These are phyloP conservation scores for Lophotriccus pileatus DNA, from an alignment of 2,797 vertebrate species.

Conservation along the genomic window DNA sequence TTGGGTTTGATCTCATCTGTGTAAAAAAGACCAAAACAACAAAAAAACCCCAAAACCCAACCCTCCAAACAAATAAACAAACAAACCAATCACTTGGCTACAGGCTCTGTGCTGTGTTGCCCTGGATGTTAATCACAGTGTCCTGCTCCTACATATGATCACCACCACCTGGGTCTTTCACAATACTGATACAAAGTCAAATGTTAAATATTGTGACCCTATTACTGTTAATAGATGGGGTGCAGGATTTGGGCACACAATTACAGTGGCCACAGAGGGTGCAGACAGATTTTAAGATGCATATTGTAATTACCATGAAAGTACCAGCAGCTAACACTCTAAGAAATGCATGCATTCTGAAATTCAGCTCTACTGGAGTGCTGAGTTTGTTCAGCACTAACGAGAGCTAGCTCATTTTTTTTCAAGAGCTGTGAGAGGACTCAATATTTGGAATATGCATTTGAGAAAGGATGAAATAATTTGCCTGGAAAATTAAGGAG, in stretches of 20 bases:
- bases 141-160: background rate
- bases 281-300: background rate
- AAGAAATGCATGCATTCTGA: background rate
- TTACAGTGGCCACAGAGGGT: background rate
- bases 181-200: background rate
- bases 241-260: background rate
- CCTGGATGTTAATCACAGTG: background rate
- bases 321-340: background rate
- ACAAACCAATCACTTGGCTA: background rate
- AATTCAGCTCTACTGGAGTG: background rate
- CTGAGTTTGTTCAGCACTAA: background rate
- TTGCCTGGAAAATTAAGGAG: background rate
- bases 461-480: background rate
- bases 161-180: background rate
- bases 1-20: background rate
- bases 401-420: background rate
- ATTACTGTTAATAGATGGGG: background rate
- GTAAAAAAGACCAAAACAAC: background rate
- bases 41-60: accelerated
- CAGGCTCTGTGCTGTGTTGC: background rate
- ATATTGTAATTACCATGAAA: background rate
- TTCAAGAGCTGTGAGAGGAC: background rate
- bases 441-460: background rate
- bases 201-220: background rate
- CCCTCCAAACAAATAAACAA: background rate